phyloP scores from a whole-genome alignment of 2,888 invertebrate genomes.

The Ernsta delagoae region DNA sequence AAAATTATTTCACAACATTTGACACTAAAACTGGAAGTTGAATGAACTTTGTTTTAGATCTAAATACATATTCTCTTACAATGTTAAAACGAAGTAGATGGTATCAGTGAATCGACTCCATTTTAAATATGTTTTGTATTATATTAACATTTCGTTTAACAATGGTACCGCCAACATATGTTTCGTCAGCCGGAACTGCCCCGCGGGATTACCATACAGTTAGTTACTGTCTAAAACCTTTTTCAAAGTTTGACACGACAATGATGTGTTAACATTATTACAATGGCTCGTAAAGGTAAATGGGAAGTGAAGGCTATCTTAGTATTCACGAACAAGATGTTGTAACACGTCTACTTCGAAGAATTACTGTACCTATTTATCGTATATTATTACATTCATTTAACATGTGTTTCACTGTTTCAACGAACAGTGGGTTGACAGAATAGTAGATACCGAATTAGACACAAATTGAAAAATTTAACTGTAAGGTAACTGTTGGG shows the following conservation, averaged over 20 bases:
- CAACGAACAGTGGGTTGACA: too few relatives aligned
- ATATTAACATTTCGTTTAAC: constrained; percentile 58
- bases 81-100: constrained; percentile 19
- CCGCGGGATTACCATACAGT: constrained; percentile 74
- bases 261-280: constrained; percentile 77
- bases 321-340: constrained; percentile 50
- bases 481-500: too few relatives aligned
- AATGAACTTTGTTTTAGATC: constrained; percentile 18
- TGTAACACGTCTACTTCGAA: constrained; percentile 38
- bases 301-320: constrained; percentile 63
- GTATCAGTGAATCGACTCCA: constrained; percentile 39
- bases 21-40: constrained; percentile 15
- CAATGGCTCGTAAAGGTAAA: constrained; percentile 70
- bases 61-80: constrained; percentile 23
- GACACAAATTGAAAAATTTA: too few relatives aligned
- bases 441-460: too few relatives aligned
- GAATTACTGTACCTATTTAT: background rate
- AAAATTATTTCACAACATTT: constrained; percentile 10
- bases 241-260: constrained; percentile 77
- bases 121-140: constrained; percentile 52
- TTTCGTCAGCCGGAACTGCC: constrained; percentile 74
- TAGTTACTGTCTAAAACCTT: constrained; percentile 67
- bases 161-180: constrained; percentile 73
- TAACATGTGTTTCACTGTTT: too few relatives aligned
- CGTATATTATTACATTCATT: too few relatives aligned